phyloP scores from a whole-genome alignment of 35 echinoderm and acorn worm species.

The Apostichopus japonicus region DNA sequence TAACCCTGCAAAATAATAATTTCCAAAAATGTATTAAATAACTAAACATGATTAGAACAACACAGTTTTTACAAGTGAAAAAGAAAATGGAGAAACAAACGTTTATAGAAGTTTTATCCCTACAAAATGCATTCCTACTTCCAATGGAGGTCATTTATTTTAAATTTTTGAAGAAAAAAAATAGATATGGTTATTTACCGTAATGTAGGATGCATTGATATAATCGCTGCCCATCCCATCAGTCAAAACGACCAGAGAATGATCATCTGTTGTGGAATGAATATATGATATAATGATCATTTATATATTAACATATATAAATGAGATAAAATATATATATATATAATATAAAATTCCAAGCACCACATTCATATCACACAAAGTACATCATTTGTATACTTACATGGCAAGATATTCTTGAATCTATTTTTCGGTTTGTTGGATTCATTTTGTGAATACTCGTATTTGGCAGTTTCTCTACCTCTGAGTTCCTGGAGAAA shows the following conservation, averaged over 20 bases:
- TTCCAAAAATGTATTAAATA: no score
- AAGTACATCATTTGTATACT: neutral
- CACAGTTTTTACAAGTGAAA: no score
- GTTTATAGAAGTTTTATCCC: no score
- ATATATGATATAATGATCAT: neutral
- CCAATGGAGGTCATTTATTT: neutral
- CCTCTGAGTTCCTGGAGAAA: neutral
- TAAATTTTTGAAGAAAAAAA: neutral
- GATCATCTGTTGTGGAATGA: neutral
- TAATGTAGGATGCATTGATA: constrained; percentile 27
- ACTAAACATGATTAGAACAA: no score
- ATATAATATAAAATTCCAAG: no score
- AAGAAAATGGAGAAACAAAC: no score
- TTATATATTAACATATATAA: no score
- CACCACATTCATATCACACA: no score
- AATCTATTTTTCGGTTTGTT: constrained; percentile 32
- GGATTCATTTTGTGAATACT: neutral
- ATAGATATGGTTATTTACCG: neutral
- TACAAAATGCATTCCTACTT: no score
- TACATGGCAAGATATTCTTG: constrained; percentile 48
- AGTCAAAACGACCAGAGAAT: constrained; percentile 15
- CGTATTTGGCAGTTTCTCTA: neutral
- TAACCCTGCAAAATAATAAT: neutral
- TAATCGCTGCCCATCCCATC: neutral
- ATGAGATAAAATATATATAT: no score